phyloP scores from a whole-genome alignment of 2,888 invertebrate genomes.

The Choreutis nemorana region DNA sequence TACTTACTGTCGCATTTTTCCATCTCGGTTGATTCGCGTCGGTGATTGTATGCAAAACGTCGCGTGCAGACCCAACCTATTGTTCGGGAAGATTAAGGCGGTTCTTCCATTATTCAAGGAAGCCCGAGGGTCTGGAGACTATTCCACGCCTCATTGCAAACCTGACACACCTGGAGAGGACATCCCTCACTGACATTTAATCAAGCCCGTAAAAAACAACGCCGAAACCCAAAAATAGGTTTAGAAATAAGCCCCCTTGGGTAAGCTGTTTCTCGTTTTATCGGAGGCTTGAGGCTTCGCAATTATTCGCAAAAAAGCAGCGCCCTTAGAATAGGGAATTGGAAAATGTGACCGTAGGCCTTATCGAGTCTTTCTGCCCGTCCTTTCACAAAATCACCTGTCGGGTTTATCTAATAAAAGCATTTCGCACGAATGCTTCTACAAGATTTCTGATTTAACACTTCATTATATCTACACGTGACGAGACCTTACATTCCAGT shows the following conservation, averaged over 20 bases:
- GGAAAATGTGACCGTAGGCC: too few species aligned
- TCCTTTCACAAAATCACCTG: too few species aligned
- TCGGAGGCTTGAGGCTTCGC: too few species aligned
- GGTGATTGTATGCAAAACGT: slow-evolving; percentile 60
- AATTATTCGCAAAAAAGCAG: too few species aligned
- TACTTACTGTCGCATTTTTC: slow-evolving; percentile 28
- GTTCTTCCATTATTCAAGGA: slow-evolving; percentile 41
- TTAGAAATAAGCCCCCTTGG: too few species aligned
- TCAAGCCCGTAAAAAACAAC: slow-evolving; percentile 57
- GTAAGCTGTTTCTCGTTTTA: too few species aligned
- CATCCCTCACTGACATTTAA: slow-evolving; percentile 33
- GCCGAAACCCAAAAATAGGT: slow-evolving; percentile 18
- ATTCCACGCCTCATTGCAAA: slow-evolving; percentile 47
- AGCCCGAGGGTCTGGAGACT: slow-evolving; percentile 31
- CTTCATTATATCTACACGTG: slow-evolving; percentile 8
- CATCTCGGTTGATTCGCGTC: slow-evolving; percentile 25
- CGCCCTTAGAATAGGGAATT: too few species aligned
- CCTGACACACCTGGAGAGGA: slow-evolving; percentile 20
- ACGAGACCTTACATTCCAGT: slow-evolving; percentile 3
- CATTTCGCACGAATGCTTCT: slow-evolving; percentile 40
- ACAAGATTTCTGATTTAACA: slow-evolving; percentile 24
- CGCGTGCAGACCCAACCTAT: slow-evolving; percentile 46
- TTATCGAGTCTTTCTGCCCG: too few species aligned
- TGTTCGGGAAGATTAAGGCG: slow-evolving; percentile 56
- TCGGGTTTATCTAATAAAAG: slow-evolving; percentile 33